Percentiles rank a stretch among this genome's conserved stretches.
Evolutionary conservation across 1,140 invertebrate genomes (phyloP).

Genomic region (Sitodiplosis mosellana): DNA sequence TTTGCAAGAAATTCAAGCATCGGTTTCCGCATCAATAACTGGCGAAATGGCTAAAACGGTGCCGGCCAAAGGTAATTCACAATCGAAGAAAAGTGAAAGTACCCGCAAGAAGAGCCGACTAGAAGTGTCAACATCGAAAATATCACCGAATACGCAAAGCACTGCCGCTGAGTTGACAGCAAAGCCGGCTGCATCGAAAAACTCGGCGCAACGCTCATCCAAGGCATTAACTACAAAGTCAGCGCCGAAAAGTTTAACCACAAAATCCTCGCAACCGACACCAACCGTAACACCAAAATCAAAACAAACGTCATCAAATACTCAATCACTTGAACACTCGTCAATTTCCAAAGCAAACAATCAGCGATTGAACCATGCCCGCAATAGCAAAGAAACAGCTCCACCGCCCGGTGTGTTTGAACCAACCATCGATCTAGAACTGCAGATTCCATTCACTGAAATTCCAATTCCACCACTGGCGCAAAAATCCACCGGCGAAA

Average conservation of each 20-base stretch:
- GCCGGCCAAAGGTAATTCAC: conserved; percentile 26
- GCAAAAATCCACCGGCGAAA: conserved; percentile 17
- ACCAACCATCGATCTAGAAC: conserved; percentile 38
- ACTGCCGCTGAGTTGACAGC: too few relatives aligned
- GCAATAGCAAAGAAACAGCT: neutral
- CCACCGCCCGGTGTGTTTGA: conserved; percentile 41
- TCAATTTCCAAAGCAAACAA: too few relatives aligned
- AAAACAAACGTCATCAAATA: conserved; percentile 11
- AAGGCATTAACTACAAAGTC: conserved; percentile 29
- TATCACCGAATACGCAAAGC: conserved; percentile 14
- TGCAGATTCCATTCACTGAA: conserved; percentile 37
- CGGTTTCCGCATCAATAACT: conserved; percentile 24
- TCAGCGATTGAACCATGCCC: too few relatives aligned
- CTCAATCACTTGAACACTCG: too few relatives aligned
- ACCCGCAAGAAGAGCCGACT: conserved; percentile 34
- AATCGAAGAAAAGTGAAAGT: conserved; percentile 29
- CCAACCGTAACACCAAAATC: conserved; percentile 10
- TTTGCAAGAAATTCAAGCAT: neutral
- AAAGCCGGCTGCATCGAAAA: too few relatives aligned
- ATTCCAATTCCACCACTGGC: conserved; percentile 23
- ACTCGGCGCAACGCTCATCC: conserved; percentile 4
- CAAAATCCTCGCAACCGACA: conserved; percentile 12
- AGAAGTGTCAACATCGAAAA: conserved; percentile 28
- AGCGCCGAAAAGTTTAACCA: too few relatives aligned
- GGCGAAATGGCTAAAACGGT: conserved; percentile 25